Evolutionary conservation across 2,113 vertebrate species (phyloP), one percentile per base, ranked within the genome.

Genomic region (Crotalus tigris): DNA sequence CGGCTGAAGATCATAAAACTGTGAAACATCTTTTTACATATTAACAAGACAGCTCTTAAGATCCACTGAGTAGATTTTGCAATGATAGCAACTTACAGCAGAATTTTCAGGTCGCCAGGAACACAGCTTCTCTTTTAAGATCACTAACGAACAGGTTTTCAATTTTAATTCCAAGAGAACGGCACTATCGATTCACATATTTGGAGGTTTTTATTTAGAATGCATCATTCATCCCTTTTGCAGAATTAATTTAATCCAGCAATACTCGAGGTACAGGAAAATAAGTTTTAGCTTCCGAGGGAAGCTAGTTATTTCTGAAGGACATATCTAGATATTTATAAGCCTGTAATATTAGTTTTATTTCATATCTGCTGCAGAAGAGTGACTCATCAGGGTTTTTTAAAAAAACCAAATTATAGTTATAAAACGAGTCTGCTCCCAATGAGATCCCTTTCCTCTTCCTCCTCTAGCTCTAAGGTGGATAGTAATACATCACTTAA

Each of bases 41-140:
- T 44, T 57, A 95, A 95, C 92, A 95, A 93, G 94, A 2, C 91
- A 92, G 94, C 93, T 17, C 69, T 69, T 89, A 44, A 94, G 92
- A 88, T 86, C 89, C 94, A 53, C 93, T 46, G 5, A 61, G 59
- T 24, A 55, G 49, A 92, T 94, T 95, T 95, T 90, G 92, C 87
- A 95, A 91, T 17, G 88, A 69, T 4, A 12, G 46, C 86, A n/a
- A 29, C 69, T 91, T 4, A 0, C 21, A 51, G 92, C 3, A 90
- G 1, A 2, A 33, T 87, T 59, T 88, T 91, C 49, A 89, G 88
- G 90, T 92, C 46, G 17, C 29, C 89, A 93, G 90, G 33, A 51
- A 90, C 8, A 87, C 89, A 91, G 0, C 61, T 51, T 19, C 29
- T 23, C 90, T 87, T 1, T 55, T 57, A 87, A 91, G 17, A 93